Percentiles rank a stretch among this genome's conserved stretches.
phyloP scores from a whole-genome alignment of 1,140 invertebrate genomes.

The Piezodorus guildinii region DNA sequence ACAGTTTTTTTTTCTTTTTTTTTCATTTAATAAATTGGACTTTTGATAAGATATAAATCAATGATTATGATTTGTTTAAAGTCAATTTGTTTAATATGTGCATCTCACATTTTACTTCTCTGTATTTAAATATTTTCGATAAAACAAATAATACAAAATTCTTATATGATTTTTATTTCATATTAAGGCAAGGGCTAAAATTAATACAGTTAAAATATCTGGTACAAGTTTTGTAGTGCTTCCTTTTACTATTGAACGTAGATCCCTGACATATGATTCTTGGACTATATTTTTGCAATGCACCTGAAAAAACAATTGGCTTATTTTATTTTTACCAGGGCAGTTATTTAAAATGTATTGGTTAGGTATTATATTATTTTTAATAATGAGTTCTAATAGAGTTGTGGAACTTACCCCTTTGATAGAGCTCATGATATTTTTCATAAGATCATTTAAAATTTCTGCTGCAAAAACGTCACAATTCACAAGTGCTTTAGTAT shows the following conservation, averaged over 20 bases:
- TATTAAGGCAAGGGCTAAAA: no score
- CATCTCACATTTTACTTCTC: no score
- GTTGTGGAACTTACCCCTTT: neutral
- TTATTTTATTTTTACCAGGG: no score
- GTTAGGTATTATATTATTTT: neutral
- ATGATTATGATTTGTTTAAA: no score
- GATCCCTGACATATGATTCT: neutral
- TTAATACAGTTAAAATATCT: neutral
- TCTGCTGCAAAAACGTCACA: constrained; percentile 10
- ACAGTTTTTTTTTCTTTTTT: no score
- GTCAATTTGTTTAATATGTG: no score
- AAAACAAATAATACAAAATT: no score
- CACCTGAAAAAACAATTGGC: neutral
- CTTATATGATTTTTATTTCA: no score
- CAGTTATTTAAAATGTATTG: no score
- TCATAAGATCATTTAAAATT: constrained; percentile 13
- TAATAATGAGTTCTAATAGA: neutral
- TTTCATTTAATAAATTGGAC: no score
- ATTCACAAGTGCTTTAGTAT: constrained; percentile 4
- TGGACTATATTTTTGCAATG: neutral
- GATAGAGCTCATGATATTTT: constrained; percentile 2
- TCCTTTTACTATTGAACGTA: neutral
- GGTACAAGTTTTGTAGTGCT: neutral
- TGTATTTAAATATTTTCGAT: no score
- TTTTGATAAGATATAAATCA: no score